phyloP scores from a whole-genome alignment of 53 echinoderm and acorn worm species.

The Actinopyga echinites region DNA sequence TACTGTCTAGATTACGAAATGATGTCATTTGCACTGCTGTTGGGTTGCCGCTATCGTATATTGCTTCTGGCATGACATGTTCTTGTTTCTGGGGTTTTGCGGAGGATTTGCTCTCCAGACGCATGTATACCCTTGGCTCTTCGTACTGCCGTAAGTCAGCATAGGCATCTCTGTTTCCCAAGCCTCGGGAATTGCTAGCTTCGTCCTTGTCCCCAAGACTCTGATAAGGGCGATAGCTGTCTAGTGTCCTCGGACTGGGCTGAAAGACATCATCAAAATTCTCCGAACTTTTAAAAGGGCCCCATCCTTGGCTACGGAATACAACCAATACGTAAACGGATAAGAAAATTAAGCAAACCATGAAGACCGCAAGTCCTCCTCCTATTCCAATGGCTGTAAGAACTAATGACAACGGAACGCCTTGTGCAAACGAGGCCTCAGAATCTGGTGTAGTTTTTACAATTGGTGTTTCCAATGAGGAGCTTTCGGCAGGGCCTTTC shows the following conservation, averaged over 20 bases:
- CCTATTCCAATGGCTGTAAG: conserved; percentile 23
- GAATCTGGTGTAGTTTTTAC: too few relatives aligned
- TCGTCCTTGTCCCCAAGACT: neutral
- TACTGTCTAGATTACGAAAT: neutral
- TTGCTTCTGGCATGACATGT: neutral
- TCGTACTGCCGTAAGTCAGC: conserved; percentile 21
- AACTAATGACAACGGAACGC: neutral
- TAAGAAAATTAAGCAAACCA: neutral
- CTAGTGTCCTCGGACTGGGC: neutral
- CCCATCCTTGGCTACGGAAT: neutral
- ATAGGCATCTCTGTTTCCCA: neutral
- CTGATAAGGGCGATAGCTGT: conserved; percentile 9
- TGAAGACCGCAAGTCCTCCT: neutral
- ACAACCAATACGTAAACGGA: neutral
- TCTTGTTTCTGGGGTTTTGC: neutral
- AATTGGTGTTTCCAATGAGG: too few relatives aligned
- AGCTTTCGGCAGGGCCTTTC: neutral
- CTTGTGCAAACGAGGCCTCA: too few relatives aligned
- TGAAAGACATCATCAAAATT: conserved; percentile 12
- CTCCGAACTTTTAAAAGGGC: neutral
- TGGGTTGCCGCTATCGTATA: neutral
- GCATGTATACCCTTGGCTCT: conserved; percentile 17
- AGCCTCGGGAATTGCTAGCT: neutral
- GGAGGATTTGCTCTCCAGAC: conserved; percentile 17
- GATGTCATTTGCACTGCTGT: neutral